Evolutionary conservation across 2,888 invertebrate species (phyloP).

Genomic region (Caenorhabditis japonica): DNA sequence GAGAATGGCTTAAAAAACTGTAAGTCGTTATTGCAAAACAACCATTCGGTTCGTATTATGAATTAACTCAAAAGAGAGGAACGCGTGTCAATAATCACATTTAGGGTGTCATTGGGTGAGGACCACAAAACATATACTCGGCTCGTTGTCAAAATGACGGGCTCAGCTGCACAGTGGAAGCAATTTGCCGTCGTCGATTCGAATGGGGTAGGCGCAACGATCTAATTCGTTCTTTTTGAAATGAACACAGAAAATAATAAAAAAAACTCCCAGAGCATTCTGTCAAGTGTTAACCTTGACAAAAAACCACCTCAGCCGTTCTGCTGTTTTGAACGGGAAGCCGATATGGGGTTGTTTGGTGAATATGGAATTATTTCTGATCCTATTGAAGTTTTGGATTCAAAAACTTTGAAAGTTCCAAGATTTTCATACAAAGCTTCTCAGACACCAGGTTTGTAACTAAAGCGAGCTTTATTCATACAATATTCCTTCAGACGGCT

Average conservation of each 20-base stretch:
- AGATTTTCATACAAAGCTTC: conserved; percentile 71
- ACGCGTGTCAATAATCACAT: conserved; percentile 11
- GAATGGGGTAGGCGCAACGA: conserved; percentile 38
- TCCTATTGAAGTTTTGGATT: conserved; percentile 67
- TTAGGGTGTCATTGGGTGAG: conserved; percentile 19
- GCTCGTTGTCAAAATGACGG: conserved; percentile 43
- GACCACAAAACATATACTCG: conserved; percentile 29
- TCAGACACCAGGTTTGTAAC: conserved; percentile 69
- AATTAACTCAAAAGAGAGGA: neutral
- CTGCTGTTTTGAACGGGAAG: conserved; percentile 66
- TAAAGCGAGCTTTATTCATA: too few species aligned
- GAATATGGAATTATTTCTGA: conserved; percentile 59
- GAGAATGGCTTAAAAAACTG: conserved; percentile 40
- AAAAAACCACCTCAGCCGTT: conserved; percentile 64
- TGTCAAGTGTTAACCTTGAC: conserved; percentile 18
- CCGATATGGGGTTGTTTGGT: conserved; percentile 64
- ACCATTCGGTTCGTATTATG: neutral
- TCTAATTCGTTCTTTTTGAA: neutral
- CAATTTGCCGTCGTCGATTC: conserved; percentile 41
- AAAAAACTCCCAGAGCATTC: conserved; percentile 38
- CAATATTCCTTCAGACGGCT: conserved; percentile 65
- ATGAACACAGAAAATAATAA: too few species aligned
- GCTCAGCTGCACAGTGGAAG: conserved; percentile 51
- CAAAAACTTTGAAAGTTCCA: conserved; percentile 65
- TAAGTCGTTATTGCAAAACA: conserved; percentile 3